Evolutionary conservation across 1,140 invertebrate genomes (phyloP).

Genomic region (Bombus sylvicola): DNA sequence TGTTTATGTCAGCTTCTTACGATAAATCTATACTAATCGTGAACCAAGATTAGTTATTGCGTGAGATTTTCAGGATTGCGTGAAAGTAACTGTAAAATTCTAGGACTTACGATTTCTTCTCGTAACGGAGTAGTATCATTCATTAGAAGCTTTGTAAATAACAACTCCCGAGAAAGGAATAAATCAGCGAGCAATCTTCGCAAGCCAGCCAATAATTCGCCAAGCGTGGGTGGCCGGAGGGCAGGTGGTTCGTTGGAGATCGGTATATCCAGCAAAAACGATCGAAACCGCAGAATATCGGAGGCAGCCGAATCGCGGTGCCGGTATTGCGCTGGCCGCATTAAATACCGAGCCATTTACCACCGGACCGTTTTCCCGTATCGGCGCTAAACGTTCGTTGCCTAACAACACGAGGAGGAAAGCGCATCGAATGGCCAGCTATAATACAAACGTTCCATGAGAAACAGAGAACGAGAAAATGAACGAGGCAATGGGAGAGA

Average conservation of each 20-base stretch:
- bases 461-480: neutral
- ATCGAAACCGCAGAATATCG: conserved; percentile 46
- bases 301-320: neutral
- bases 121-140: neutral
- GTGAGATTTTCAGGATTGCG: too few species aligned
- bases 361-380: conserved; percentile 22
- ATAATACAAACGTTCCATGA: neutral
- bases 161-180: neutral
- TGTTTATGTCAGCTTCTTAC: neutral
- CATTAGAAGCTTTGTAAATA: neutral
- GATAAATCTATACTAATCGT: neutral
- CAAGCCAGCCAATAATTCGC: neutral
- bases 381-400: conserved; percentile 36
- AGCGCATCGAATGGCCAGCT: conserved; percentile 11
- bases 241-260: neutral
- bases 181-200: neutral
- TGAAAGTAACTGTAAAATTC: neutral
- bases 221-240: neutral
- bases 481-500: neutral
- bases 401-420: conserved; percentile 26
- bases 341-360: conserved; percentile 47
- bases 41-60: too few species aligned
- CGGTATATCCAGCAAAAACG: conserved; percentile 10
- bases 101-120: neutral
- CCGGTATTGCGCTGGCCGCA: neutral